phyloP scores from a whole-genome alignment of 2,113 vertebrate genomes.

The Pseudorhombus dupliciocellatus region DNA sequence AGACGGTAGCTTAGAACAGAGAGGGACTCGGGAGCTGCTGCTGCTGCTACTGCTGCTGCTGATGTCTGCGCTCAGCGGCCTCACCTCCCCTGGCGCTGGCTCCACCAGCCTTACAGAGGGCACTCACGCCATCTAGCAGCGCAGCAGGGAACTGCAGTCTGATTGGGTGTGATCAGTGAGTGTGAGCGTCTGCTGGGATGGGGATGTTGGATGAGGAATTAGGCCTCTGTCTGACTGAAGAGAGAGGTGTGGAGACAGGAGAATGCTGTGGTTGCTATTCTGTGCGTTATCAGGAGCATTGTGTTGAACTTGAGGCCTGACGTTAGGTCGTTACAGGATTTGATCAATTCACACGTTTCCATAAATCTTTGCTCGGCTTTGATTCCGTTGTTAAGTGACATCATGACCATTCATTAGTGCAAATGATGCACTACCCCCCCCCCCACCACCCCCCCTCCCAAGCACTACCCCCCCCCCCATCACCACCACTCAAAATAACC shows the following conservation, averaged over 20 bases:
- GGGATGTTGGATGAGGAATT: not conserved
- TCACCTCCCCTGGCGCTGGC: conserved; percentile 10
- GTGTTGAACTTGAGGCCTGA: conserved; percentile 2
- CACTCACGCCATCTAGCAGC: conserved; percentile 80
- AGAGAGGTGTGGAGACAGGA: not conserved
- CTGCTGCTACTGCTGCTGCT: conserved; percentile 10
- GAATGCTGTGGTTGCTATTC: not conserved
- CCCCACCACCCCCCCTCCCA: too few species aligned
- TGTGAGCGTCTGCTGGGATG: not conserved
- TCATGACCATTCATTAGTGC: not conserved
- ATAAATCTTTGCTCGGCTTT: conserved; percentile 4
- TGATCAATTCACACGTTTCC: not conserved
- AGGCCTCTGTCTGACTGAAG: not conserved
- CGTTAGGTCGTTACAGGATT: not conserved
- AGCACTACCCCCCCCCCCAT: too few species aligned
- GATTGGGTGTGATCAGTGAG: conserved; percentile 30
- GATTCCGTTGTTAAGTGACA: not conserved
- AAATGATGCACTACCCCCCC: not conserved
- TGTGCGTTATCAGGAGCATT: not conserved
- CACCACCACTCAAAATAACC: not conserved
- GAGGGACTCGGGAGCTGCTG: conserved; percentile 6
- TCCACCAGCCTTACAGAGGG: conserved; percentile 42
- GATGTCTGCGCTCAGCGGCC: conserved; percentile 20
- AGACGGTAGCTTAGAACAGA: conserved; percentile 19
- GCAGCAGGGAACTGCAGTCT: conserved; percentile 49